Percentiles rank a stretch among this genome's conserved stretches.
phyloP scores from a whole-genome alignment of 2,888 invertebrate genomes.

The Drosophila parthenogenetica region DNA sequence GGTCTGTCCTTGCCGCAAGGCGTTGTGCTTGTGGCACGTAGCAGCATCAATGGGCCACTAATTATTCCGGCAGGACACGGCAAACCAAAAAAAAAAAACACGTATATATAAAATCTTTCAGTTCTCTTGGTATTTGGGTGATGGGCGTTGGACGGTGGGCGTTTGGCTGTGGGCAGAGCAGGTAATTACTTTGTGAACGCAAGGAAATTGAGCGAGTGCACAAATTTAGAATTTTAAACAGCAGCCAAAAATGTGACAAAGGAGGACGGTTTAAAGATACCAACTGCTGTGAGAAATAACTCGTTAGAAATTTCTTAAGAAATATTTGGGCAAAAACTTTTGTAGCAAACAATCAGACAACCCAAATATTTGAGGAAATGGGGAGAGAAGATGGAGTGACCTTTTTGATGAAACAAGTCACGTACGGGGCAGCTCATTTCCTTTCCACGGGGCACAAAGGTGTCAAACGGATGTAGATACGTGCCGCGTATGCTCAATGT shows the following conservation, averaged over 20 bases:
- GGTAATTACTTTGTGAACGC: slow-evolving; percentile 81
- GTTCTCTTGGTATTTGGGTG: slow-evolving; percentile 43
- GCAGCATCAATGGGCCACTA: slow-evolving; percentile 70
- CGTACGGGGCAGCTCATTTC: slow-evolving; percentile 80
- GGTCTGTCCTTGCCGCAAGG: slow-evolving; percentile 75
- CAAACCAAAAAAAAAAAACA: background rate
- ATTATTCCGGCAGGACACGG: slow-evolving; percentile 71
- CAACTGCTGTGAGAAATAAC: slow-evolving; percentile 27
- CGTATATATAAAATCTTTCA: slow-evolving; percentile 43
- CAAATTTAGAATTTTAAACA: slow-evolving; percentile 76
- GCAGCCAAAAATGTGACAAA: slow-evolving; percentile 18
- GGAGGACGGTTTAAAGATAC: slow-evolving; percentile 30
- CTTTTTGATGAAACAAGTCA: slow-evolving; percentile 67
- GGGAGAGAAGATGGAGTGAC: background rate
- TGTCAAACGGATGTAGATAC: slow-evolving; percentile 79
- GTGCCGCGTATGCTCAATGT: slow-evolving; percentile 76
- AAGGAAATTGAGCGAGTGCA: slow-evolving; percentile 83
- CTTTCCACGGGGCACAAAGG: slow-evolving; percentile 75
- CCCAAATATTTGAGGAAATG: slow-evolving; percentile 37
- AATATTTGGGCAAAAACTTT: slow-evolving; percentile 36
- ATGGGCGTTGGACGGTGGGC: background rate
- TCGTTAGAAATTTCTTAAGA: slow-evolving; percentile 39
- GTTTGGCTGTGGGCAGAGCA: background rate
- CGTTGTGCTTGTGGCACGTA: slow-evolving; percentile 70
- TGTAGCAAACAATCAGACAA: slow-evolving; percentile 40